Evolutionary conservation across 1,140 invertebrate genomes (phyloP), one percentile per base, ranked within the genome.

Genomic region (Druon quercuslanigerum): DNA sequence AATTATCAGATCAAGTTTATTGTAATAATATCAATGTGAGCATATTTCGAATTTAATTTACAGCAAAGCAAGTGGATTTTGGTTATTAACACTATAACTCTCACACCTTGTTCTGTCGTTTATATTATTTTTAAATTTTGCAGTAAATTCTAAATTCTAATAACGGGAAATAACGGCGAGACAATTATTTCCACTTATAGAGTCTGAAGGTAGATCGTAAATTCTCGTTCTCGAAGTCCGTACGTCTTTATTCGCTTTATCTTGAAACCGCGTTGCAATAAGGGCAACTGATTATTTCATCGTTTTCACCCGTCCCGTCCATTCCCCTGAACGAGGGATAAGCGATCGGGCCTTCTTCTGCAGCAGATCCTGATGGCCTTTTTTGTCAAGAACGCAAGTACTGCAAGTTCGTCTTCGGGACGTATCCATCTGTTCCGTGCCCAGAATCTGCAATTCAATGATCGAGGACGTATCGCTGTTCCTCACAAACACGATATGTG

Each of bases 381-480:
- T 86, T 85, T 86, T 85, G 80, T 74, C 72, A 56, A 25, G 70
- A 72, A 81, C 78, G 83, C 84, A 87, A 87, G 84, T 84, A 85
- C 85, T 83, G 76, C 84, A 82, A 83, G 84, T 86, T 85, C 77
- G 82, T 82, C 83, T 75, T 81, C 83, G 82, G 85, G 83, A 82
- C 80, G 86, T 87, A 84, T 87, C 87, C 89, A 90, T 90, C 89
- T 88, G 89, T 88, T 81, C 79, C 54, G 76, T 81, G 20, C 60
- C 20, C n/a, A 33, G 82, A 84, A 90, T 90, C 84, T 90, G 87
- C 87, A 90, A 89, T 90, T 90, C 88, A 89, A 90, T 87, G 86
- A 86, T 73, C 81, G 19, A 50, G 77, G 79, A 79, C 60, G 84
- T 81, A 83, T 82, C 83, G 66, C 54, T 76, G 82, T 80, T 85